Base-by-base conservation (phyloP, 2,888 invertebrate genomes). In the Zele albiditarsus region DNA sequence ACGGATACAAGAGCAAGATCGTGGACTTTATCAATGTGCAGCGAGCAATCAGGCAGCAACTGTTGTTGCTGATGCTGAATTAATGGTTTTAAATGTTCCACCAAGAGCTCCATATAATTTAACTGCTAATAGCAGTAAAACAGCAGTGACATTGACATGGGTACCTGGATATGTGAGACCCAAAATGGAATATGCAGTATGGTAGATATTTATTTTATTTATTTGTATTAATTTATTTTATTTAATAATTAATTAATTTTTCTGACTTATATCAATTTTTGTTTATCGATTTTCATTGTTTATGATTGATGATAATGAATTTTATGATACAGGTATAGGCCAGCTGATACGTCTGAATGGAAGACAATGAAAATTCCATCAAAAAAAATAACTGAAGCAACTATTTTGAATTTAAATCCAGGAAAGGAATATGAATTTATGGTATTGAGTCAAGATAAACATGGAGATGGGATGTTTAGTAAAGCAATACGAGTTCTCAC, bases 61-160 rank as follows among this genome's bases (percentile, higher is more conserved):
- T n/a, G 94, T 97, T 66, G 92, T 92, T 28, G 93, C 93, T 1
- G 95, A 95, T 90, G 93, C 95, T 0, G 96, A 96, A 90, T 90
- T 96, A 76, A 92, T 95, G 89, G 94, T 96, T 65, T 94, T 96
- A 90, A 97, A 95, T 87, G 93, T 95, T 69, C 94, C 96, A 31
- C 97, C 97, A n/a, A 94, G 96, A 84, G 96, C 97, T 20, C 97
- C 98, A 0, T 94, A 95, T 90, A 95, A 96, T 90, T 92, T 98
- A 60, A 93, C 94, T 27, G 96, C 96, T 27, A 93, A 93, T 77
- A 93, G 95, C 71, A 92, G 93, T 0, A 91, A 92, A 78, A 92
- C 92, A 82, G 93, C 94, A 71, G 94, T 97, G 62, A 95, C 94
- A 71, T 90, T 98, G 31, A 92, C 93, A 57, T 98, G 97, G 98